A percentile compares a stretch with the other conserved stretches of the same genome.
phyloP scores from a whole-genome alignment of 2,888 invertebrate species.

The Plusia festucae region DNA sequence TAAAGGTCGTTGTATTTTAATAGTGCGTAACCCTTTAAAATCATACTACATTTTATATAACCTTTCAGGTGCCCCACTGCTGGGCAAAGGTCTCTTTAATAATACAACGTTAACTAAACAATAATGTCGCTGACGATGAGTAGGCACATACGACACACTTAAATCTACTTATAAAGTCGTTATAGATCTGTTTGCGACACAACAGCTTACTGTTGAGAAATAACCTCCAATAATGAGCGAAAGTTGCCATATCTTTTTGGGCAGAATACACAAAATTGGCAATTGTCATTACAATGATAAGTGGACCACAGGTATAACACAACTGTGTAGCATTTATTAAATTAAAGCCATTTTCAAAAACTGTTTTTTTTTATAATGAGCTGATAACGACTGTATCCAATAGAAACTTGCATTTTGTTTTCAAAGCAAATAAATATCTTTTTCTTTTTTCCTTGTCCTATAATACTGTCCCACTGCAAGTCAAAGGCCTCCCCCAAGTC shows the following conservation, averaged over 20 bases:
- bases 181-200: constrained; percentile 1
- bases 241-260: background rate
- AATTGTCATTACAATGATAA: background rate
- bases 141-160: background rate
- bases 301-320: background rate
- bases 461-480: too few relatives aligned
- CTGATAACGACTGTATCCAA: background rate
- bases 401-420: background rate
- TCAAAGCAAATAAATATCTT: too few relatives aligned
- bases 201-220: constrained; percentile 4
- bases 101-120: background rate
- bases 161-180: constrained; percentile 5
- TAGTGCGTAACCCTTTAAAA: too few relatives aligned
- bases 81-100: too few relatives aligned
- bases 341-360: background rate
- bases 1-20: background rate
- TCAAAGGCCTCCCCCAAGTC: too few relatives aligned
- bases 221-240: background rate
- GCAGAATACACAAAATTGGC: background rate
- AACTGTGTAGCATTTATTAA: background rate
- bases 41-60: too few relatives aligned
- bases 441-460: too few relatives aligned
- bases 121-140: background rate
- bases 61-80: too few relatives aligned
- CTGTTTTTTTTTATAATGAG: background rate